phyloP scores from a whole-genome alignment of 1,140 invertebrate genomes.

The Leptonema lineaticorne region DNA sequence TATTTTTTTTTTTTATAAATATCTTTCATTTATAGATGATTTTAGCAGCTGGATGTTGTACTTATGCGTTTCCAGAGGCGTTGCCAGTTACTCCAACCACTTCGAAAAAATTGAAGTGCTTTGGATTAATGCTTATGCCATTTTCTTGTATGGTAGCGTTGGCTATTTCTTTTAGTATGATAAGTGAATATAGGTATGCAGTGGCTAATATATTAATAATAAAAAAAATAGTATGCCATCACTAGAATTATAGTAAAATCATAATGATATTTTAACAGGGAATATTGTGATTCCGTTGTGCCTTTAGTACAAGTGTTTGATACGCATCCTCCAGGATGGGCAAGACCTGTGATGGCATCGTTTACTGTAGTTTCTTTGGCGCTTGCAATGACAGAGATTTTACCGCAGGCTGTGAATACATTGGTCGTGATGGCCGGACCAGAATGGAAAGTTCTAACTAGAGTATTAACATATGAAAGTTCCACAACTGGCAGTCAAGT shows the following conservation, averaged over 20 bases:
- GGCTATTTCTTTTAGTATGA: conserved; percentile 46
- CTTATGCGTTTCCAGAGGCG: conserved; percentile 45
- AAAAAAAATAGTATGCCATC: background rate
- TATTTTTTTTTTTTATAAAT: background rate
- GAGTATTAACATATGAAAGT: conserved; percentile 65
- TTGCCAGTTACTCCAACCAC: conserved; percentile 40
- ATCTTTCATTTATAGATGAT: conserved; percentile 45
- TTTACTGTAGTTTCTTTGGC: conserved; percentile 61
- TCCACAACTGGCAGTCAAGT: conserved; percentile 65
- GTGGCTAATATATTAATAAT: background rate
- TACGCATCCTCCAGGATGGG: conserved; percentile 60
- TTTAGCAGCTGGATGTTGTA: conserved; percentile 47
- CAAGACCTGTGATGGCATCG: conserved; percentile 61
- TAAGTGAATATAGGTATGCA: conserved; percentile 48
- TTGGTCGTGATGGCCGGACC: conserved; percentile 62
- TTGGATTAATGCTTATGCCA: conserved; percentile 44
- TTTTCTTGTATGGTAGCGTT: conserved; percentile 46
- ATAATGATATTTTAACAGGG: conserved; percentile 19
- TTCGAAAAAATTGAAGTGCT: conserved; percentile 38
- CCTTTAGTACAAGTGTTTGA: conserved; percentile 64
- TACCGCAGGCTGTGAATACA: conserved; percentile 60
- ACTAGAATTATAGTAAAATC: background rate
- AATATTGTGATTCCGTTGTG: conserved; percentile 54
- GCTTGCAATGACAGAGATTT: conserved; percentile 62
- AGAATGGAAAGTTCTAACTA: conserved; percentile 65